Evolutionary conservation across 2,113 vertebrate species (phyloP), one percentile per base, ranked within the genome.

Genomic region (Lycaon pictus): DNA sequence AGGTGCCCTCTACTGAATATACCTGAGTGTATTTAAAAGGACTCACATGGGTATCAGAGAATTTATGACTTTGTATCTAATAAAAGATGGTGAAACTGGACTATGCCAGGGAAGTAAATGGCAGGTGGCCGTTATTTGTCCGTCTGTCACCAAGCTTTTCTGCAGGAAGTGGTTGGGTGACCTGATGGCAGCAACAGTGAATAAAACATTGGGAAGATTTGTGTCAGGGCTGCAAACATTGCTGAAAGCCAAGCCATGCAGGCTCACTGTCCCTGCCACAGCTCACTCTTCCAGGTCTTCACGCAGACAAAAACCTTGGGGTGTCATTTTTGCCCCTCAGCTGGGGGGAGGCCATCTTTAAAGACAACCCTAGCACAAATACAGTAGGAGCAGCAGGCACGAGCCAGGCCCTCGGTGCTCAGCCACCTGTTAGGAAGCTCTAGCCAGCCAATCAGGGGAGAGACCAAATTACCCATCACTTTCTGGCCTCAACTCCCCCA

Each of bases 1-100:
- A 97, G 98, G 98, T 72, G 98, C 98, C 97, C 97, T 98, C 97
- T 98, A 98, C 98, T 25, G 97, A 99, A 99, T 98, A 98, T 99
- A 98, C 98, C 98, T 15, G 71, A 97, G 95, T 92, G 43, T 97
- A 97, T 98, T 79, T 93, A 96, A 97, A 96, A 95, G 93, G 96
- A 96, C 74, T 96, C 88, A 32, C 19, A 17, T 20, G 95, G 98
- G 97, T 93, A 90, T 95, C 95, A 96, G 98, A 98, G 97, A 96
- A 98, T 98, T 98, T 98, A 98, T 88, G 96, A 94, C 71, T 98
- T 79, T 2, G 97, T 98, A 98, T 96, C 95, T 93, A 99, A 99
- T 99, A 99, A 99, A 98, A 98, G 96, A 93, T 98, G 98, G 95
- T 98, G 81, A 93, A 98, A 97, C 93, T 76, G 2, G 58, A 94